These are phyloP conservation scores for Musca domestica DNA, from an alignment of 1,140 invertebrate species.

Conservation along the genomic window DNA sequence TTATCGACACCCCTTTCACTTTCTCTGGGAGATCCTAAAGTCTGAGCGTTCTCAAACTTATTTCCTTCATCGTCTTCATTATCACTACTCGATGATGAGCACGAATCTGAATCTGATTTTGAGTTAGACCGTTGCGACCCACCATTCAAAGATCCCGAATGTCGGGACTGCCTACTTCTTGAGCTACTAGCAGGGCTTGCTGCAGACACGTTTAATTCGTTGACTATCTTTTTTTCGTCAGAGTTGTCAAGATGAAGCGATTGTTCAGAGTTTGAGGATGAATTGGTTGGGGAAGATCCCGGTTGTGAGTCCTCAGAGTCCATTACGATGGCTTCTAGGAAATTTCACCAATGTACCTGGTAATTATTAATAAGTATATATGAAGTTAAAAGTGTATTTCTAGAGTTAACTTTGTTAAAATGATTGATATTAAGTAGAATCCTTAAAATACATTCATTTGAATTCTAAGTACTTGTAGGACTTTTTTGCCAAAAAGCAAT, in stretches of 20 bases:
- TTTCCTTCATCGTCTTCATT: conserved; percentile 28
- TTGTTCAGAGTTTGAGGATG: conserved; percentile 24
- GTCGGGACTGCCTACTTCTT: background rate
- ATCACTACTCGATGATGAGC: conserved; percentile 29
- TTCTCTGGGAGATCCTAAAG: background rate
- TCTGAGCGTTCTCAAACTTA: background rate
- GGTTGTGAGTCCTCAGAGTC: conserved; percentile 28
- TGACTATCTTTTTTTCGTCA: background rate
- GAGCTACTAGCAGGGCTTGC: conserved; percentile 4
- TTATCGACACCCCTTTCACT: background rate
- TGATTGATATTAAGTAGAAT: background rate
- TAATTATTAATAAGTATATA: too few relatives aligned
- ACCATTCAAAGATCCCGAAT: conserved; percentile 5
- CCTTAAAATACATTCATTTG: background rate
- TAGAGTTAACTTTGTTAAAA: too few relatives aligned
- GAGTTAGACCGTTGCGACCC: conserved; percentile 34
- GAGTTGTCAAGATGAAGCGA: background rate
- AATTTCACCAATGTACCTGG: too few relatives aligned
- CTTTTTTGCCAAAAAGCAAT: background rate
- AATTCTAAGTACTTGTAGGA: background rate
- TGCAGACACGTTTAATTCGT: background rate
- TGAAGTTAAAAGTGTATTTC: too few relatives aligned
- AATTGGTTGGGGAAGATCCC: conserved; percentile 25
- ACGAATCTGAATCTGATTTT: conserved; percentile 44
- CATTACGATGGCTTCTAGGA: background rate